Percentiles rank a stretch among this genome's conserved stretches.
Evolutionary conservation across 2,797 vertebrate genomes (phyloP).

Genomic region (Manis javanica): DNA sequence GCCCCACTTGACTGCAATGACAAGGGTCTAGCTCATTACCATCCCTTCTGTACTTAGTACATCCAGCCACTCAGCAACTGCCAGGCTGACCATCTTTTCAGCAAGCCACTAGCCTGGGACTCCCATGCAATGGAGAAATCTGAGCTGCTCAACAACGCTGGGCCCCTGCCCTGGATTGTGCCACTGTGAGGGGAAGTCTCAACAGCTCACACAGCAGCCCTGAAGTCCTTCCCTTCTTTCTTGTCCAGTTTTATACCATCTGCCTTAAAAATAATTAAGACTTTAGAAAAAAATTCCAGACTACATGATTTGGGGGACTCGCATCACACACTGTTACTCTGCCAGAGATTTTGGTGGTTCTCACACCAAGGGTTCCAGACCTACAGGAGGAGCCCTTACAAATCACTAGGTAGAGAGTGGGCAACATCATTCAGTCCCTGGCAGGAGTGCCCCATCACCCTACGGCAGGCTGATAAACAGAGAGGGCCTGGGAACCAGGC

Average conservation of each 20-base stretch:
- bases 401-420: constrained; percentile 73
- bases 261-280: neutral
- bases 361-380: neutral
- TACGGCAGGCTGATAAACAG: constrained; percentile 80
- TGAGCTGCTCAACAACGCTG: neutral
- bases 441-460: constrained; percentile 76
- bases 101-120: neutral
- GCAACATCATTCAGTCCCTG: constrained; percentile 77
- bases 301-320: neutral
- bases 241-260: neutral
- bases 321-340: neutral
- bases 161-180: fast-evolving
- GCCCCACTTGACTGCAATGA: neutral
- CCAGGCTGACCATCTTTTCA: neutral
- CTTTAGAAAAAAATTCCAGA: neutral
- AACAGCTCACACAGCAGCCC: neutral
- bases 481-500: constrained; percentile 76
- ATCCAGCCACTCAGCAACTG: fast-evolving
- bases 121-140: neutral
- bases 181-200: fast-evolving
- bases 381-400: constrained; percentile 59
- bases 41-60: neutral
- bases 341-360: neutral
- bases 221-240: neutral
- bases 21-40: fast-evolving